These are phyloP conservation scores for Pseudochirops corinnae DNA, from an alignment of 2,797 vertebrate genomes.

Conservation along the genomic window DNA sequence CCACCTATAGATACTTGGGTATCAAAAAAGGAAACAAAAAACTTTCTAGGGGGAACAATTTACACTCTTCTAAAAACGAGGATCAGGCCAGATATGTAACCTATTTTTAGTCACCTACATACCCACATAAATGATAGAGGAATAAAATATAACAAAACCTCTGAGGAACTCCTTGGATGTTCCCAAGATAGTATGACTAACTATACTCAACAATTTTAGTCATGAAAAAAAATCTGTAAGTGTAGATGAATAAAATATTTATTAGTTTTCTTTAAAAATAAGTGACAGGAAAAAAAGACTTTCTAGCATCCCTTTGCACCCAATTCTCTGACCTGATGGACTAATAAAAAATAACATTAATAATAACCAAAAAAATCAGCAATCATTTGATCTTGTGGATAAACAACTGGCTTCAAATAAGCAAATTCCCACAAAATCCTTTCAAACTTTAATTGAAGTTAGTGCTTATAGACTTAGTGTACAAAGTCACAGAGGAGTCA, in stretches of 20 bases:
- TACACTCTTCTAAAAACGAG: not conserved
- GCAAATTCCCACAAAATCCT: not conserved
- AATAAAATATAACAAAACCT: slow-evolving; percentile 38
- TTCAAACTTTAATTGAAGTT: not conserved
- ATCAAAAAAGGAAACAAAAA: not conserved
- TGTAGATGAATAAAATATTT: slow-evolving; percentile 27
- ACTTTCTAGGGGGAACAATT: slow-evolving; percentile 35
- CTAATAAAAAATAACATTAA: not conserved
- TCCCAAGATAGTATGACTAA: not conserved
- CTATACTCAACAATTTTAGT: slow-evolving; percentile 34
- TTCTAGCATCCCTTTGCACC: slow-evolving; percentile 5
- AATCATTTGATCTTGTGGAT: not conserved
- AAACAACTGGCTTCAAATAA: not conserved
- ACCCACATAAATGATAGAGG: slow-evolving; percentile 3
- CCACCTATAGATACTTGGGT: not conserved
- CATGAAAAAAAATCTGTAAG: slow-evolving; percentile 18
- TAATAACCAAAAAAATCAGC: not conserved
- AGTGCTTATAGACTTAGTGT: not conserved
- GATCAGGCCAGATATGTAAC: not conserved
- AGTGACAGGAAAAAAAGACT: not conserved
- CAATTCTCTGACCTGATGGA: not conserved
- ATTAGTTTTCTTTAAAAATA: not conserved
- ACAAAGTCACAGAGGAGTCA: not conserved
- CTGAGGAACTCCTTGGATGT: not conserved
- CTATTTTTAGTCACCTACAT: not conserved